Percentiles rank a stretch among this genome's conserved stretches.
phyloP scores from a whole-genome alignment of 1,140 invertebrate species.

The Leptinotarsa undecemlineata region DNA sequence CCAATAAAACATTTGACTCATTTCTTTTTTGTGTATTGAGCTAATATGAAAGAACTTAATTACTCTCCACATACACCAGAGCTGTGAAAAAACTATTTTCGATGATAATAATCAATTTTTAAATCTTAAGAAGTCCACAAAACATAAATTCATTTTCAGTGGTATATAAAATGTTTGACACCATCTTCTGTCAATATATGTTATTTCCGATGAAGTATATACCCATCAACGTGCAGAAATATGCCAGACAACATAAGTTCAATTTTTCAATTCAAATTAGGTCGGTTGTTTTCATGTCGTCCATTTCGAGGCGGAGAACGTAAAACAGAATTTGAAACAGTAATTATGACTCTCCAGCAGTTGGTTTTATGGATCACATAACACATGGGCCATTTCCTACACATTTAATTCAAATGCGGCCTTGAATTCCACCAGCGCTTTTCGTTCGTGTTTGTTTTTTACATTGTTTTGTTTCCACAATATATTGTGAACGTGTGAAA shows the following conservation, averaged over 20 bases:
- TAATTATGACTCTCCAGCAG: background rate
- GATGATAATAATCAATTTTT: too few species aligned
- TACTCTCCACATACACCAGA: too few species aligned
- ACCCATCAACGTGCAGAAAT: background rate
- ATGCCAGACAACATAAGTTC: background rate
- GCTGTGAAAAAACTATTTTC: too few species aligned
- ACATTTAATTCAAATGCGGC: slow-evolving; percentile 34
- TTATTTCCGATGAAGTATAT: background rate
- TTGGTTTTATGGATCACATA: slow-evolving; percentile 37
- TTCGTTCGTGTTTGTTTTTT: slow-evolving; percentile 27
- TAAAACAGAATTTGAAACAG: background rate
- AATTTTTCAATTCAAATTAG: background rate
- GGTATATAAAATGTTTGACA: too few species aligned
- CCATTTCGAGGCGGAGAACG: background rate
- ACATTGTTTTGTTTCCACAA: slow-evolving; percentile 27
- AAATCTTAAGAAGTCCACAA: too few species aligned
- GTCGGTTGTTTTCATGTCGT: background rate
- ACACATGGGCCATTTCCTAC: slow-evolving; percentile 41
- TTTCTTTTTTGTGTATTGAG: too few species aligned
- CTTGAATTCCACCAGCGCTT: slow-evolving; percentile 34
- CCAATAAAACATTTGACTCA: too few species aligned
- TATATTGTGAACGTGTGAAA: slow-evolving; percentile 33
- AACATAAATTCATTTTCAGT: too few species aligned
- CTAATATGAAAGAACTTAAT: too few species aligned
- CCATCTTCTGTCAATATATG: background rate